phyloP scores from a whole-genome alignment of 2,888 invertebrate species.

The Copidosoma aretas region DNA sequence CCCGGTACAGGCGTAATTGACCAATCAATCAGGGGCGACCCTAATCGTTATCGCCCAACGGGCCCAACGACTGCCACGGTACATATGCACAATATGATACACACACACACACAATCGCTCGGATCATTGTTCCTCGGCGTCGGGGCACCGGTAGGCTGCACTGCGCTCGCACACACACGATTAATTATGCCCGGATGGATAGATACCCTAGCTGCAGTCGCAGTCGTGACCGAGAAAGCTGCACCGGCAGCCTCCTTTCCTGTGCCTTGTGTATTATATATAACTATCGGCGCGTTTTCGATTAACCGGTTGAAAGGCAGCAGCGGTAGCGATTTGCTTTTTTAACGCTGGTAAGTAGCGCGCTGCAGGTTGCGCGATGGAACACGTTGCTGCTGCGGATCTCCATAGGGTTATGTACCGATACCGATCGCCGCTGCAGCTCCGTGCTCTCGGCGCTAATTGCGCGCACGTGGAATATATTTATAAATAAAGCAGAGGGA shows the following conservation, averaged over 20 bases:
- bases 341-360: too few relatives aligned
- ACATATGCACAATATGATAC: too few relatives aligned
- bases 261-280: background rate
- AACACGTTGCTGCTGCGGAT: too few relatives aligned
- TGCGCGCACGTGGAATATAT: too few relatives aligned
- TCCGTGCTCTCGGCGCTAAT: too few relatives aligned
- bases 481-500: too few relatives aligned
- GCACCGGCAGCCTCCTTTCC: background rate
- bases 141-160: background rate
- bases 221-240: slow-evolving; percentile 21
- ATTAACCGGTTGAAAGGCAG: slow-evolving; percentile 20
- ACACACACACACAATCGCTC: slow-evolving; percentile 2
- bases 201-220: too few relatives aligned
- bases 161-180: background rate
- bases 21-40: background rate
- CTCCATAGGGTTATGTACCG: too few relatives aligned
- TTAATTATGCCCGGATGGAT: slow-evolving; percentile 26
- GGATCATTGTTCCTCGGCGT: slow-evolving; percentile 23
- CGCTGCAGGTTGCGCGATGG: too few relatives aligned
- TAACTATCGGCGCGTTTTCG: slow-evolving; percentile 13
- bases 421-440: too few relatives aligned
- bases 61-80: too few relatives aligned
- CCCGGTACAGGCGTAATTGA: too few relatives aligned
- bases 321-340: background rate
- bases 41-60: background rate